Evolutionary conservation across 2,797 vertebrate genomes (phyloP), one percentile per base, ranked within the genome.

Genomic region (Rousettus madagascariensis): DNA sequence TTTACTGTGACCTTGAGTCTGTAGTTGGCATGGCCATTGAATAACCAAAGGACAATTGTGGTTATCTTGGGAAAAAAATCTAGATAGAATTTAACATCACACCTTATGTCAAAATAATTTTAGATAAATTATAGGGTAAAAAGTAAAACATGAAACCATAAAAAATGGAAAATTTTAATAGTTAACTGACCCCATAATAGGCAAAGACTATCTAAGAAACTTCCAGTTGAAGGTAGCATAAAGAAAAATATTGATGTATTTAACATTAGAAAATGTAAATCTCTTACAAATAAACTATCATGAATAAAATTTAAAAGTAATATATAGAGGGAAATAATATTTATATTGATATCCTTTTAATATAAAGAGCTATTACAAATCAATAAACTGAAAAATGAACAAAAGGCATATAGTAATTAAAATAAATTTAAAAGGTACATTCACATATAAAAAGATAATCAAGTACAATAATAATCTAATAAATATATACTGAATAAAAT

Each of bases 281-380:
- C 36, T 88, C 30, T 63, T 79, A 85, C n/a, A 79, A 74, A 72
- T 82, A 61, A 91, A 65, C 19, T 46, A n/a, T 57, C n/a, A 41
- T 41, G 69, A 49, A 69, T 33, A 63, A 72, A 72, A 20, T 30
- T 72, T 72, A 91, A 95, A 86, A 41, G 5, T 59, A 71, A 36
- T 57, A 63, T 16, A 91, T 22, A 74, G 30, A 57, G 16, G 11
- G 30, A 87, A 89, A 75, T 55, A 71, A 88, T 61, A 71, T 30
- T 41, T 20, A 51, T 55, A n/a, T 38, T 55, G 17, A 74, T 82
- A 51, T 63, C 22, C 12, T 86, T 82, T 77, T 63, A 87, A 83
- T 72, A 94, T 57, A 69, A 86, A 82, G 53, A 92, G 43, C 8
- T 38, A 85, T 71, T 85, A 88, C 38, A 92, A 92, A 86, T 82